Evolutionary conservation across 2,113 vertebrate genomes (phyloP), one percentile per base, ranked within the genome.

Genomic region (Ageneiosus marmoratus): DNA sequence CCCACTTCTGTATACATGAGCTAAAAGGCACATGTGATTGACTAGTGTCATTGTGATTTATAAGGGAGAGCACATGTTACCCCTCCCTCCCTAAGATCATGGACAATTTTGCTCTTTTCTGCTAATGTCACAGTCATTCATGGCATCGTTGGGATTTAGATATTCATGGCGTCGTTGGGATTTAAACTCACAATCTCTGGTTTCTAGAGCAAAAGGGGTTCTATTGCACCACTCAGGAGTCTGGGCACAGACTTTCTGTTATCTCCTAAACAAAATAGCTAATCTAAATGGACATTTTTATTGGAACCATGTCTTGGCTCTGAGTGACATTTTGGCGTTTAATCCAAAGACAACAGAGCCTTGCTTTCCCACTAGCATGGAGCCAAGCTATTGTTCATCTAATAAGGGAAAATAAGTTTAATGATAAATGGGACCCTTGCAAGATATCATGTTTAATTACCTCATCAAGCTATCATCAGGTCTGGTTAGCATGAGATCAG

Each of bases 361-460:
- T 53, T 51, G 22, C 41, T 84, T 65, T 11, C 29, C 62, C 34
- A 18, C 1, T 70, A n/a, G 22, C 0, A 50, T 82, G 81, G 55
- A 86, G 46, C 46, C 82, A 3, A n/a, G 48, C 46, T 56, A 76
- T 37, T 51, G 67, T 79, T 74, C 29, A 37, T 81, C 24, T 27
- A n/a, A 50, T 34, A 4, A 37, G 65, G 73, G 34, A 3, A 7
- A 50, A 77, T 84, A 11, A 75, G 29, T 51, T 88, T 70, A 86
- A 81, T 62, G 41, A 83, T 72, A 67, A 67, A 77, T 44, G 0
- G 77, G 77, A 74, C 5, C 46, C 37, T 56, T 83, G 62, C 7
- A n/a, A 81, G 85, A 77, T 1, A 84, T 82, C 50, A 86, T 80
- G 44, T 1, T 34, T 9, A 77, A 85, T 86, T 81, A 85, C 20